Base-by-base conservation (phyloP, 2,888 invertebrate genomes). In the Lasioglossum leucozonium region DNA sequence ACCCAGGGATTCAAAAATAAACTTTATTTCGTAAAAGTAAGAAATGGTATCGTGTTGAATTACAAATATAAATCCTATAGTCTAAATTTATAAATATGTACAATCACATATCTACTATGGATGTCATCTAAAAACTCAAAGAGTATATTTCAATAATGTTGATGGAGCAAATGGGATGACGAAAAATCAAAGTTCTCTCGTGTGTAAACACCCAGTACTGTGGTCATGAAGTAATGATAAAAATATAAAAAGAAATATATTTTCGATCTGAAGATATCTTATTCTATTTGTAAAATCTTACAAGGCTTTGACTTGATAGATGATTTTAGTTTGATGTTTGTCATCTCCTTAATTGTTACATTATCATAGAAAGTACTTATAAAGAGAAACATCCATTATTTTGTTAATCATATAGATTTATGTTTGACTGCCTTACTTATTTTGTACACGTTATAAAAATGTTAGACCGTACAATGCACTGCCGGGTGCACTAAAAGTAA, bases 11-110 rank as follows among this genome's bases (percentile, higher is more conserved):
- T 93, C 91, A 91, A 93, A 93, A 93, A 93, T 93, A 94, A 93
- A 92, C 91, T 94, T 93, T 93, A 94, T 94, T 93, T 90, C 88
- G 92, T 94, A 93, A 93, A 94, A 93, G 93, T 93, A 93, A 93
- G 91, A 94, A 94, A 94, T 92, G 91, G 89, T 92, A 89, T 93
- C 91, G 91, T 91, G 91, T 92, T 93, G 91, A 93, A 92, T 94
- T 94, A 94, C 93, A 93, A 93, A 92, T 94, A 93, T 91, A 93
- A 93, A 93, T 91, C 91, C 93, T 94, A 94, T 91, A 87, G 82
- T 90, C 94, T 94, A 94, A 89, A 91, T 92, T 93, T 91, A 93
- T 92, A 94, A 94, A 93, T 94, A 94, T 94, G 91, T 94, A 94
- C 93, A 93, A 88, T 91, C 91, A 93, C 89, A 93, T 92, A 92